Percentiles rank a stretch among this genome's conserved stretches.
Evolutionary conservation across 2,797 vertebrate species (phyloP).

Genomic region (Malacoctenus gilli): DNA sequence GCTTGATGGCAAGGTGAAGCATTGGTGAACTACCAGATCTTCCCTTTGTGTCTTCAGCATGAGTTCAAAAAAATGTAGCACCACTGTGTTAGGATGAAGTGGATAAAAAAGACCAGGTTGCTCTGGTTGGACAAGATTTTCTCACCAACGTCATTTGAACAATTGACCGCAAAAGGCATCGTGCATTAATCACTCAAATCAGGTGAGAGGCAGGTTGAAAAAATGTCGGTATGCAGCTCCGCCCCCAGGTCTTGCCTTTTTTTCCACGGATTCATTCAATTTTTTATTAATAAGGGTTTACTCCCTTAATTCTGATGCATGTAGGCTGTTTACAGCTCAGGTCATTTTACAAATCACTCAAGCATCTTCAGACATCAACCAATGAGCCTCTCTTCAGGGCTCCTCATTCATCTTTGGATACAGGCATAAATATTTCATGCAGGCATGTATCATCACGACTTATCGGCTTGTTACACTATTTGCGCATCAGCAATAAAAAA

Average conservation of each 20-base stretch:
- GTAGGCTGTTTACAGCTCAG: neutral
- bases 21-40: no score
- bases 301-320: neutral
- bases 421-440: no score
- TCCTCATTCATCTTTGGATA: no score
- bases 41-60: no score
- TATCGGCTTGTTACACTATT: neutral
- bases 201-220: neutral
- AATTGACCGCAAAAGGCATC: no score
- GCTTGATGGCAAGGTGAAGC: no score
- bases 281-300: neutral
- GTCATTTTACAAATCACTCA: conserved; percentile 15
- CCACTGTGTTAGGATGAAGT: neutral
- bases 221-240: neutral
- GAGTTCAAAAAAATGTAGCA: no score
- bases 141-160: neutral
- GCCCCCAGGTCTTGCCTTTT: no score
- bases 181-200: neutral
- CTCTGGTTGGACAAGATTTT: neutral
- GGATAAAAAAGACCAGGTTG: neutral
- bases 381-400: no score
- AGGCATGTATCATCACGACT: no score
- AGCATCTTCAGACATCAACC: conserved; percentile 10
- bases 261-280: neutral
- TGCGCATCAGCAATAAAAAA: neutral